Base-by-base conservation (phyloP, 2,113 vertebrate species). In the Oryzias javanicus region DNA sequence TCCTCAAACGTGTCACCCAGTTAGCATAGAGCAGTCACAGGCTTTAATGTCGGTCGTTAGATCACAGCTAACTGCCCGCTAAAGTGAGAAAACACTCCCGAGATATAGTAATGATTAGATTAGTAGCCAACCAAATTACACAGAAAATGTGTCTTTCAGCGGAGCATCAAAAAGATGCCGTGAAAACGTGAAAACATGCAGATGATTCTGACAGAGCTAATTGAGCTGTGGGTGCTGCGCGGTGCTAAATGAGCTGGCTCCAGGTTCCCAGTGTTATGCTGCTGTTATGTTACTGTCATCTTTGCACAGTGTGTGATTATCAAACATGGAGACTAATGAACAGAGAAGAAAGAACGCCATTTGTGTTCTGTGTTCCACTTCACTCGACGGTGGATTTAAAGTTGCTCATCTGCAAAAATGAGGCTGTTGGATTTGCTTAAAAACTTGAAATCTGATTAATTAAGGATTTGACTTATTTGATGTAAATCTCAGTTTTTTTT, bases 11-110 rank as follows among this genome's bases (percentile, higher is more conserved):
- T 81, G 76, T 82, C 83, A 82, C 62, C 25, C 76, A 45, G 47
- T 58, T 47, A 54, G 56, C 40, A 50, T 67, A 58, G 60, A 49
- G 55, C 64, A 75, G 78, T 67, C 70, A 81, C 71, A 76, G 69
- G 73, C 68, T 81, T 85, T 80, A 81, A 83, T 79, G 74, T 74
- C 60, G 83, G 69, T 73, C 74, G 69, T 86, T 82, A 83, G 59
- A 83, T 87, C 85, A 74, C 60, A 80, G 67, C 72, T 84, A 85
- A 81, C 78, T 87, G 66, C 75, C 80, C 72, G 55, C 46, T 67
- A 81, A 82, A 83, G 82, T 84, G 67, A 82, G 77, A 86, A 85
- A 80, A 79, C 83, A 85, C 76, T 84, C 79, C 45, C 68, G 52
- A 79, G 70, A 84, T 81, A 75, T 80, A 55, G 63, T 15, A 77